Percentiles rank a stretch among this genome's conserved stretches.
Conservation (phyloP, 2,888 invertebrate species). For the Andrena flavipes region DNA sequence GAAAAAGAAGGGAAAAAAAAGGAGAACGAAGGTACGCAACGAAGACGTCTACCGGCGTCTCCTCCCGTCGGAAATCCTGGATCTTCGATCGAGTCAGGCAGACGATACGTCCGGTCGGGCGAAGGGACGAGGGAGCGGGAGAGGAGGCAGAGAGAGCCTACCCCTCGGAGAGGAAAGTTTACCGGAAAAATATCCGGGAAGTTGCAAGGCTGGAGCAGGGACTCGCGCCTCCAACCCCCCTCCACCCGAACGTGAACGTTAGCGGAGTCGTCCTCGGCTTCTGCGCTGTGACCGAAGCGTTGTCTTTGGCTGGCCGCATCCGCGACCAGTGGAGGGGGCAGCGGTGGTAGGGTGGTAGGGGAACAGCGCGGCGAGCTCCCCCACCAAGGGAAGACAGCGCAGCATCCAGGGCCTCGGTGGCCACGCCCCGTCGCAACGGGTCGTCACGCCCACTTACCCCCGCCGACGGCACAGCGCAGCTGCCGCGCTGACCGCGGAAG, state of each 20-base stretch:
- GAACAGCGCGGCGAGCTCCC: constrained; percentile 27
- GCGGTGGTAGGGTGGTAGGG: neutral
- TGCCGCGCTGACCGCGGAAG: neutral
- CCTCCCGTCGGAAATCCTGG: constrained; percentile 76
- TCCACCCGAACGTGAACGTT: constrained; percentile 19
- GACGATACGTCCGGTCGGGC: constrained; percentile 72
- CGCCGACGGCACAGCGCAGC: constrained; percentile 31
- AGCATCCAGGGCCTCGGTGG: constrained; percentile 62
- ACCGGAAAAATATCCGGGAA: constrained; percentile 83
- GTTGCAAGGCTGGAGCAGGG: constrained; percentile 68
- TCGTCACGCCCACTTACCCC: constrained; percentile 54
- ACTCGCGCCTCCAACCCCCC: constrained; percentile 65
- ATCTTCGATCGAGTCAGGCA: constrained; percentile 75
- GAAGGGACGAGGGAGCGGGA: constrained; percentile 52
- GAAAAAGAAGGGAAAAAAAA: constrained; percentile 11
- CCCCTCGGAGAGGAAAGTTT: constrained; percentile 76
- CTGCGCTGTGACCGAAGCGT: constrained; percentile 69
- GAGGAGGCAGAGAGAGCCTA: constrained; percentile 46
- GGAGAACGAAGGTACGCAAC: constrained; percentile 51
- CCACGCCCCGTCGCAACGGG: constrained; percentile 63
- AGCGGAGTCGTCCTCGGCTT: constrained; percentile 64
- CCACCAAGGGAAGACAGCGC: constrained; percentile 54
- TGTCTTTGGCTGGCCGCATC: constrained; percentile 48
- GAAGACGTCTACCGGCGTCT: constrained; percentile 65
- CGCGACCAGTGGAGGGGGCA: constrained; percentile 14